phyloP scores from a whole-genome alignment of 2,888 invertebrate species.

The Elysia crispata region DNA sequence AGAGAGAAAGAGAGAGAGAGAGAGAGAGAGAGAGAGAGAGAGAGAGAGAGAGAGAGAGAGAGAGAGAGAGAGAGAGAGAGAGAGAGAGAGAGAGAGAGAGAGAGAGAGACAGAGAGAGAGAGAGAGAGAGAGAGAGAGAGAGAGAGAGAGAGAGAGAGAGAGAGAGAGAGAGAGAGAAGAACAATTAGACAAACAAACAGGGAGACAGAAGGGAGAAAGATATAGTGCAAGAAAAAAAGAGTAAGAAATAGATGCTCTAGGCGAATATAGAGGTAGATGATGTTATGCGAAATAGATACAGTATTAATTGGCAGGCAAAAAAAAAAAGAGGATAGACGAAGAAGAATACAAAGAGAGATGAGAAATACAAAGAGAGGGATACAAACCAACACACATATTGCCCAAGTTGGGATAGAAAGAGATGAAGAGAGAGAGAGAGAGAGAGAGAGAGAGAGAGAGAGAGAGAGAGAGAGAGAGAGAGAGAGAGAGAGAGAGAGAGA shows the following conservation, averaged over 20 bases:
- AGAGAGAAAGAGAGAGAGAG: too few relatives aligned
- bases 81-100: background rate
- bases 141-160: background rate
- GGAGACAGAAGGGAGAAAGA: too few relatives aligned
- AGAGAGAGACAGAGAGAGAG: background rate
- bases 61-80: slow-evolving; percentile 1
- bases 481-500: background rate
- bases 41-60: background rate
- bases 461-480: background rate
- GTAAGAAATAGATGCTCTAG: too few relatives aligned
- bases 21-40: background rate
- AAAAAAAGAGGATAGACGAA: background rate
- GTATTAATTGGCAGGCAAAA: background rate
- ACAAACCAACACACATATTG: too few relatives aligned
- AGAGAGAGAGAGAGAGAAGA: background rate
- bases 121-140: background rate
- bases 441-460: background rate
- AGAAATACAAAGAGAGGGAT: background rate
- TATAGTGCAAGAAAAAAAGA: background rate
- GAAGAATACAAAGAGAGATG: background rate
- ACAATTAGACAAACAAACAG: too few relatives aligned
- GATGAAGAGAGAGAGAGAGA: background rate
- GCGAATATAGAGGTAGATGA: too few relatives aligned
- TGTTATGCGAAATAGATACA: too few relatives aligned
- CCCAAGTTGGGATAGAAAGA: too few relatives aligned